Conservation (phyloP, 1,140 invertebrate species). For the Cotesia vestalis region DNA sequence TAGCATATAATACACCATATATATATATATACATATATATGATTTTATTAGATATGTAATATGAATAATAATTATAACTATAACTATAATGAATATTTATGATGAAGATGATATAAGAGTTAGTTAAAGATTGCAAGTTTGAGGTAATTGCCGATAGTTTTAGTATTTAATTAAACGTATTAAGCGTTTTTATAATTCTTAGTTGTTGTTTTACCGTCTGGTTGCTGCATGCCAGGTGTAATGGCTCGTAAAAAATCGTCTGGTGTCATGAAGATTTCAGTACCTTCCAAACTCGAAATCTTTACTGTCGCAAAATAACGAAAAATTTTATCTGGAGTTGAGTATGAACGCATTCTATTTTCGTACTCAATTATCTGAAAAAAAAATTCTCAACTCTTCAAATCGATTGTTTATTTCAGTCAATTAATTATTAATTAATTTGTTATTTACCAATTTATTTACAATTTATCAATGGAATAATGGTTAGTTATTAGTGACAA, state of each 20-base stretch:
- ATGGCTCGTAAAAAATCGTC: slow-evolving; percentile 97
- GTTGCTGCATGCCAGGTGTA: slow-evolving; percentile 95
- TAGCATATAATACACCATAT: not conserved
- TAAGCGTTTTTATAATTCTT: not conserved
- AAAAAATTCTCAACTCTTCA: slow-evolving; percentile 42
- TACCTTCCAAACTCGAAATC: slow-evolving; percentile 75
- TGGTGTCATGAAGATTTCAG: slow-evolving; percentile 96
- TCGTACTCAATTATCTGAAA: slow-evolving; percentile 97
- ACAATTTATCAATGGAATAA: not conserved
- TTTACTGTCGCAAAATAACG: slow-evolving; percentile 99
- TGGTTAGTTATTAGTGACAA: not conserved
- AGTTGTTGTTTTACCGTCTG: slow-evolving; percentile 80
- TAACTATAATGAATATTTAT: not conserved
- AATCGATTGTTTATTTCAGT: slow-evolving; percentile 11
- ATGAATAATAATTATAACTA: not conserved
- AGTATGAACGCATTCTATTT: slow-evolving; percentile 94
- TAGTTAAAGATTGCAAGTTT: slow-evolving; percentile 7
- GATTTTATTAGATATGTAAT: no score
- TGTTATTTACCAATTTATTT: not conserved
- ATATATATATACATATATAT: no score
- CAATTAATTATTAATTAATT: slow-evolving; percentile 37
- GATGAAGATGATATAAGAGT: not conserved
- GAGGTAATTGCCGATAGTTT: not conserved
- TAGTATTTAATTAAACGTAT: not conserved
- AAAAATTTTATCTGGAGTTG: slow-evolving; percentile 99